Conservation (phyloP, 1,140 invertebrate genomes). For the Mylabris phalerata region DNA sequence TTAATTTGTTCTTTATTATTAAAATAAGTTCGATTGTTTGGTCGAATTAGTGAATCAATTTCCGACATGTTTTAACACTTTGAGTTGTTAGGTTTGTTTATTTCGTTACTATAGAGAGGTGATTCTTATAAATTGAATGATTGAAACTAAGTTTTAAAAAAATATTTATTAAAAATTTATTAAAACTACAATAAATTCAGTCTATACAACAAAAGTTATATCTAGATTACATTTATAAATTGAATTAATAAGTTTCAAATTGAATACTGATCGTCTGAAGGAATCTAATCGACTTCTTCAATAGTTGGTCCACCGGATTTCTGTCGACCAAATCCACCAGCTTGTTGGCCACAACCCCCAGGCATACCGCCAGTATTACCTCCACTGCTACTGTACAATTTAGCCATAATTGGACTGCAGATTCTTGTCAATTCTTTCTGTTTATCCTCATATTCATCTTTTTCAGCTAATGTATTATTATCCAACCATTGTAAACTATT, state of each 20-base stretch:
- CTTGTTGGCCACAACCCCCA: conserved; percentile 39
- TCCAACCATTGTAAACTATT: conserved; percentile 49
- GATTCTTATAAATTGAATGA: neutral
- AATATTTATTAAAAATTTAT: too few species aligned
- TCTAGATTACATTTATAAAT: too few species aligned
- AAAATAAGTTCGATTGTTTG: conserved; percentile 11
- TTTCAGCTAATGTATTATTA: conserved; percentile 47
- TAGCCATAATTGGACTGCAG: conserved; percentile 50
- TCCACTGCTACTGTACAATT: conserved; percentile 41
- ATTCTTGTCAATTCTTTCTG: conserved; percentile 48
- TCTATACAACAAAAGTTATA: too few species aligned
- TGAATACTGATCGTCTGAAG: too few species aligned
- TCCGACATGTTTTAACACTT: conserved; percentile 4
- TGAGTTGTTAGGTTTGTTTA: neutral
- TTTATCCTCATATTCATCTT: conserved; percentile 57
- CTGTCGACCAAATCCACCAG: conserved; percentile 25
- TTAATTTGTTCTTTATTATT: conserved; percentile 48
- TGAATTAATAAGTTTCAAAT: too few species aligned
- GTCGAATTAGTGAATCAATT: neutral
- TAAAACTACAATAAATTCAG: too few species aligned
- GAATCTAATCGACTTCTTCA: conserved; percentile 63
- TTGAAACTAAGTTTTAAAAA: neutral
- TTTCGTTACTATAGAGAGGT: neutral
- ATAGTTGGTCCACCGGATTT: conserved; percentile 50
- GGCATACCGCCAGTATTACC: too few species aligned